Base-by-base conservation (phyloP, 2,797 vertebrate species). In the Perodicticus potto region DNA sequence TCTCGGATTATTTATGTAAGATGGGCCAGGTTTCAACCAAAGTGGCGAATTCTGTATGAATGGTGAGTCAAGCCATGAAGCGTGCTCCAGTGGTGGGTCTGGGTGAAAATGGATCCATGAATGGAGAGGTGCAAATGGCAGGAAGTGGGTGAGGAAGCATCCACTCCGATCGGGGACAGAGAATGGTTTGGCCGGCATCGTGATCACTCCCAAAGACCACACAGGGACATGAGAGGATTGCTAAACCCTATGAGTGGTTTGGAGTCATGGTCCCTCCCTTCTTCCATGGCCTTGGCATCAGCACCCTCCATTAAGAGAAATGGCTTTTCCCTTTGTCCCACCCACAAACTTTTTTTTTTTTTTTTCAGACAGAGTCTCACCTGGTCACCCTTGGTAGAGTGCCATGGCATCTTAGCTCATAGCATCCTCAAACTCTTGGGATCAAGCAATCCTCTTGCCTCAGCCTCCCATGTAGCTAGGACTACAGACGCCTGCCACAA, bases 151-250 rank as follows among this genome's bases (percentile, higher is more conserved):
- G 8, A 93, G 29, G 61, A 43, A 45, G 32, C 5, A 2, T 23
- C 25, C 45, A 0, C 10, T 72, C 43, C 14, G 45, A 40, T 20
- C 65, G 82, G 65, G 34, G 32, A 34, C 55, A 86, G 74, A 1
- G 0, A 77, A 25, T 1, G 4, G 6, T 5, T 67, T 74, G 37
- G 14, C 67, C 4, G 2, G 6, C 22, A 32, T 29, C 17, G 4
- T 23, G 11, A 7, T 67, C 86, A 93, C 69, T 88, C 17, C 49
- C 3, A 17, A 69, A 40, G 34, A 34, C 63, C 63, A 7, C 10
- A 2, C 2, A 1, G 92, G 59, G 34, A 8, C 37, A 40, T 17
- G 22, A 12, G 27, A 76, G 27, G 55, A 72, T 53, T 43, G 49
- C 70, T 76, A 63, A 88, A 11, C 59, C 55, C 59, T 11, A 2